These are phyloP conservation scores for Mythimna lalbum DNA, from an alignment of 2,888 invertebrate species.

Conservation along the genomic window DNA sequence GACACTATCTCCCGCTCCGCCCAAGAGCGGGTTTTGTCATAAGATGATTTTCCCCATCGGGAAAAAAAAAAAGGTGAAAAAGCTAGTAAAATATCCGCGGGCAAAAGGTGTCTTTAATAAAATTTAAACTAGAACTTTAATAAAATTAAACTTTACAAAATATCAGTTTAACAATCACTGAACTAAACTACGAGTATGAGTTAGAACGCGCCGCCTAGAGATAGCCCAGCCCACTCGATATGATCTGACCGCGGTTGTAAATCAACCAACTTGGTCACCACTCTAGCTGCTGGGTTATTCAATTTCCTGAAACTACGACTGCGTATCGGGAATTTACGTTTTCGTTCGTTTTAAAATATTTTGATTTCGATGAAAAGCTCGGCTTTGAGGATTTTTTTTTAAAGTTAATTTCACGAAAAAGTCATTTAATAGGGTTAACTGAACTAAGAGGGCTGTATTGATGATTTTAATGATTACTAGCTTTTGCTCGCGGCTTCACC, in stretches of 20 bases:
- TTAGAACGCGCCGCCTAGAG: neutral
- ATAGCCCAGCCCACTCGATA: slow-evolving; percentile 25
- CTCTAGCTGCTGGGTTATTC: slow-evolving; percentile 10
- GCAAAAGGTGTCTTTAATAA: too few species aligned
- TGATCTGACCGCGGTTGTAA: slow-evolving; percentile 21
- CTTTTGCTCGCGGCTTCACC: too few species aligned
- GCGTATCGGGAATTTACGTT: slow-evolving; percentile 28
- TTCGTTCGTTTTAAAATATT: slow-evolving; percentile 2
- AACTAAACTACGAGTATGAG: neutral
- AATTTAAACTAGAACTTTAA: neutral
- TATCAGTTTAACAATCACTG: neutral
- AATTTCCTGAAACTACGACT: slow-evolving; percentile 43
- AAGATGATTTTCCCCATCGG: too few species aligned
- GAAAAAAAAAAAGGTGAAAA: too few species aligned
- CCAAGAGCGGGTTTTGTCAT: too few species aligned
- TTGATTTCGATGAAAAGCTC: neutral
- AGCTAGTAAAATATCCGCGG: too few species aligned
- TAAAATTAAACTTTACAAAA: neutral
- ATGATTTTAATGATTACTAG: too few species aligned
- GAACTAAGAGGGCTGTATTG: too few species aligned
- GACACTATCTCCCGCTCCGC: too few species aligned
- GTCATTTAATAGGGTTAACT: too few species aligned
- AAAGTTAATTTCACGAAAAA: too few species aligned
- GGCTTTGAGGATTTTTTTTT: neutral
- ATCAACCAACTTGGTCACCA: slow-evolving; percentile 31